Conservation (phyloP, 2,797 vertebrate species). For the Alcedo quadribrachys region DNA sequence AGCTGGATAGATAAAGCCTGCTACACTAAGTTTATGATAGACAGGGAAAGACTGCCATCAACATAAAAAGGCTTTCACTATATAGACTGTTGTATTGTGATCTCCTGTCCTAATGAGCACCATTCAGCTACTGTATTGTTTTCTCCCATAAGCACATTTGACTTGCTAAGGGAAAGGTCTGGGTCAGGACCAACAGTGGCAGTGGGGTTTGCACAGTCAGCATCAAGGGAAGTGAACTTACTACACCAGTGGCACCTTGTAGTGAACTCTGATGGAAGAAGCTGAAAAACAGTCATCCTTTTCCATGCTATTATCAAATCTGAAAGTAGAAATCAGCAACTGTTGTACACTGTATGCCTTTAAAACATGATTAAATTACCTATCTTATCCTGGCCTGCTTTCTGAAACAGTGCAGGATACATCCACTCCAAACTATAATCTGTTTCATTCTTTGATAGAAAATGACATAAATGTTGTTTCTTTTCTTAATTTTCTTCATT, state of each 20-base stretch:
- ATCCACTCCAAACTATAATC: background rate
- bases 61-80: slow-evolving; percentile 74
- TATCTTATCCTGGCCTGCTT: background rate
- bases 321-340: background rate
- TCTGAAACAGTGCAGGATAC: background rate
- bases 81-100: background rate
- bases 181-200: background rate
- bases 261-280: background rate
- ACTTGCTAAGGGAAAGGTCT: slow-evolving; percentile 33
- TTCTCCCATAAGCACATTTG: slow-evolving; percentile 39
- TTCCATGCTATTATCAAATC: background rate
- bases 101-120: slow-evolving; percentile 46
- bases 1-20: slow-evolving; percentile 78
- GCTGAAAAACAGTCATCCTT: background rate
- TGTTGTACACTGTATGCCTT: background rate
- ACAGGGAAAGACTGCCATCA: slow-evolving; percentile 77
- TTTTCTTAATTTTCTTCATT: background rate
- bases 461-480: background rate
- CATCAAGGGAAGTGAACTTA: background rate
- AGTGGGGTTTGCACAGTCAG: slow-evolving; percentile 36
- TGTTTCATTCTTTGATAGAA: background rate
- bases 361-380: background rate
- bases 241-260: background rate
- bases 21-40: slow-evolving; percentile 81
- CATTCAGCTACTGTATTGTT: background rate